Evolutionary conservation across 2,113 vertebrate species (phyloP).

Genomic region (Oryzias woworae): DNA sequence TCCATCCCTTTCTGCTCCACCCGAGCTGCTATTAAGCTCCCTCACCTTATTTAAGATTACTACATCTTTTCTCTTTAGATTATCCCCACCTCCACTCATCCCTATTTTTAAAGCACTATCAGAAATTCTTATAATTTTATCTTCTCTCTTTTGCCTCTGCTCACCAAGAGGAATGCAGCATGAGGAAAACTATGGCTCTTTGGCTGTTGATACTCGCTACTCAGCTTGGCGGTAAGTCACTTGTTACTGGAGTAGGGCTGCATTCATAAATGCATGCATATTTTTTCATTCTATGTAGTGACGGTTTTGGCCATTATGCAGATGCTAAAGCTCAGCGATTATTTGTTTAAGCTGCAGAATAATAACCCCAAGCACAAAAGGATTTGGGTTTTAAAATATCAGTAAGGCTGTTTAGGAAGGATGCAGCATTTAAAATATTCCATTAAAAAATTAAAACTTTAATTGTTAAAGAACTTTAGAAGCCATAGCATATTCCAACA

Average conservation of each 20-base stretch:
- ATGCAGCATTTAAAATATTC: too few species aligned
- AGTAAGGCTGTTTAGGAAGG: too few species aligned
- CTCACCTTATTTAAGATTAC: conserved; percentile 24
- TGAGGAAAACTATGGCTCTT: conserved; percentile 58
- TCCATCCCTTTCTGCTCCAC: conserved; percentile 26
- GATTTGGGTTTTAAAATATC: too few species aligned
- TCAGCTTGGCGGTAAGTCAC: conserved; percentile 72
- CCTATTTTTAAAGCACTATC: conserved; percentile 2
- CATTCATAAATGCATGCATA: conserved; percentile 42
- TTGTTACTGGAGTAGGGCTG: conserved; percentile 27
- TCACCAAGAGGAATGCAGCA: conserved; percentile 63
- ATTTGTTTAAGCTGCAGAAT: too few species aligned
- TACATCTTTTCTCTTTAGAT: background rate
- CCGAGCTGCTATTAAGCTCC: conserved; percentile 25
- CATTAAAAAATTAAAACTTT: too few species aligned
- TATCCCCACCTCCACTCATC: conserved; percentile 13
- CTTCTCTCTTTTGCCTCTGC: conserved; percentile 30
- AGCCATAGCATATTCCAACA: too few species aligned
- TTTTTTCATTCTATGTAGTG: conserved; percentile 5
- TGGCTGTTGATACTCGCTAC: conserved; percentile 60
- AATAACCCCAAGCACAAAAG: too few species aligned
- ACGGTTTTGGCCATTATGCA: too few species aligned
- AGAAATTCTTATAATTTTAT: conserved; percentile 24
- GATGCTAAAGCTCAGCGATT: too few species aligned
- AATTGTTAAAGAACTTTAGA: too few species aligned